Evolutionary conservation across 2,888 invertebrate genomes (phyloP).

Genomic region (Lasioglossum figueresi): DNA sequence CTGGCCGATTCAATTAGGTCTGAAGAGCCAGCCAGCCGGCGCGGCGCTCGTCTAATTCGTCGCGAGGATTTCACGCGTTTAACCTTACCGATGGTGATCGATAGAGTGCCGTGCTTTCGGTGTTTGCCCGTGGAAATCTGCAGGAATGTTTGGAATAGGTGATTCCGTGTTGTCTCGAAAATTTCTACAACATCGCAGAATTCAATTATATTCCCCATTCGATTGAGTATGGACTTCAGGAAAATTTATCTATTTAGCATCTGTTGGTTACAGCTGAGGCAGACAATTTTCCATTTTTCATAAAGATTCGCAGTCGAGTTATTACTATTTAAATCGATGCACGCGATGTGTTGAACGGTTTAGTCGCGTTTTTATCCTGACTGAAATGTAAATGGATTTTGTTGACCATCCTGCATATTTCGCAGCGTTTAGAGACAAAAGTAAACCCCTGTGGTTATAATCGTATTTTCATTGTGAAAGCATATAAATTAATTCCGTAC

Average conservation of each 20-base stretch:
- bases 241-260: no score
- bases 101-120: neutral
- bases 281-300: neutral
- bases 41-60: neutral
- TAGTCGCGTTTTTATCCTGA: neutral
- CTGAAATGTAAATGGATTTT: neutral
- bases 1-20: conserved; percentile 15
- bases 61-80: neutral
- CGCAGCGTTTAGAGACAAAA: neutral
- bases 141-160: neutral
- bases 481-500: neutral
- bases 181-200: no score
- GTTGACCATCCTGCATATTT: neutral
- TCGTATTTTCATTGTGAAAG: neutral
- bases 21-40: neutral
- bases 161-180: neutral
- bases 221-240: no score
- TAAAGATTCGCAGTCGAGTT: neutral
- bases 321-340: neutral
- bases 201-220: no score
- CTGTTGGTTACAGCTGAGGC: no score
- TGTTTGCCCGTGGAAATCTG: neutral
- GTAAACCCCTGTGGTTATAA: neutral
- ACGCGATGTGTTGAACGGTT: neutral
- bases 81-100: neutral